Conservation (phyloP, 2,888 invertebrate species). For the Eledone cirrhosa region DNA sequence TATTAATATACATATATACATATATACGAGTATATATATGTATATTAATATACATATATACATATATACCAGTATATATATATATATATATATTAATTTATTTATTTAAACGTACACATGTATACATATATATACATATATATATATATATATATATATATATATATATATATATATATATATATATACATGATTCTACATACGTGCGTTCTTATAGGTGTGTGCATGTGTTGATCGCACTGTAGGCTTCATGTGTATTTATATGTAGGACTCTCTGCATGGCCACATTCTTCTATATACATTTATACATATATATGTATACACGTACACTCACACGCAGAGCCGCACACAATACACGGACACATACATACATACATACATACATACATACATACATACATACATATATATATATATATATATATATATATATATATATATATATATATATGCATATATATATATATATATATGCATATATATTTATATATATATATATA, state of each 20-base stretch:
- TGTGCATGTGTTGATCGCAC: constrained; percentile 6
- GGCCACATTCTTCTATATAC: too few species aligned
- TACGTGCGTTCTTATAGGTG: too few species aligned
- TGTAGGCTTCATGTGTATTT: neutral
- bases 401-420: constrained; percentile 35
- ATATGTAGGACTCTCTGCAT: neutral
- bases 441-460: constrained; percentile 20
- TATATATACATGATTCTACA: neutral
- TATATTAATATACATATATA: neutral
- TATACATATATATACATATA: constrained; percentile 23
- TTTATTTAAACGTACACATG: constrained; percentile 34
- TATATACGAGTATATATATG: neutral
- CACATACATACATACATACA: neutral
- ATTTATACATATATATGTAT: neutral
- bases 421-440: constrained; percentile 29
- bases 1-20: neutral
- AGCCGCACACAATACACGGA: too few species aligned
- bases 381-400: constrained; percentile 32
- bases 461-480: neutral
- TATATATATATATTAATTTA: constrained; percentile 27
- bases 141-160: constrained; percentile 5
- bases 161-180: neutral
- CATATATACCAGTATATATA: constrained; percentile 31
- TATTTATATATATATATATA: neutral
- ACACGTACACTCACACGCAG: too few species aligned